Evolutionary conservation across 2,113 vertebrate species (phyloP).

Genomic region (Xyrauchen texanus): DNA sequence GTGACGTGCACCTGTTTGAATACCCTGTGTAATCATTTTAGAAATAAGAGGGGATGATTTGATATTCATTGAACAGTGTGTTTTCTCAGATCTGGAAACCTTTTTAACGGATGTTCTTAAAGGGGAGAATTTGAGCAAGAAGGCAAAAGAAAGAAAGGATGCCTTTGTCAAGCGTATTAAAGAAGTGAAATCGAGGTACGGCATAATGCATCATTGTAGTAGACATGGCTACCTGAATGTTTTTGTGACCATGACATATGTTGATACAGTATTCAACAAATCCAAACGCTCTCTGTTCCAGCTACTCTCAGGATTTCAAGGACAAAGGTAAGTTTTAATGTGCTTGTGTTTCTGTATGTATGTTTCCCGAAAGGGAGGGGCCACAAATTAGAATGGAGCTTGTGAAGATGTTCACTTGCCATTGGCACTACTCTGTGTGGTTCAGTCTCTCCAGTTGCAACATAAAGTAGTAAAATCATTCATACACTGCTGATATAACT

Average conservation of each 20-base stretch:
- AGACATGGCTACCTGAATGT: neutral
- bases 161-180: conserved; percentile 86
- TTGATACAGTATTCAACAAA: neutral
- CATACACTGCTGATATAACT: no score
- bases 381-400: neutral
- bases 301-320: conserved; percentile 83
- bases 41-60: neutral
- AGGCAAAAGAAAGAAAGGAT: conserved; percentile 88
- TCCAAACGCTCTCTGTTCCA: conserved; percentile 60
- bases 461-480: no score
- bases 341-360: conserved; percentile 1
- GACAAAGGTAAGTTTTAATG: conserved; percentile 80
- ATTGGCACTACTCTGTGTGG: neutral
- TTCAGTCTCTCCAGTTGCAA: neutral
- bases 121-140: conserved; percentile 91
- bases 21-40: neutral
- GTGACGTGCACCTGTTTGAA: conserved; percentile 6
- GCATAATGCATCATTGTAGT: conserved; percentile 40
- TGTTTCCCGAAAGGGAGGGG: neutral
- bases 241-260: neutral
- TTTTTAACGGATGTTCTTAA: conserved; percentile 84
- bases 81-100: conserved; percentile 81
- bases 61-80: neutral
- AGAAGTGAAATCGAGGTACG: conserved; percentile 81
- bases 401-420: conserved; percentile 5